phyloP scores from a whole-genome alignment of 92 coral and sea anemone species.

The Paragorgia papillata region DNA sequence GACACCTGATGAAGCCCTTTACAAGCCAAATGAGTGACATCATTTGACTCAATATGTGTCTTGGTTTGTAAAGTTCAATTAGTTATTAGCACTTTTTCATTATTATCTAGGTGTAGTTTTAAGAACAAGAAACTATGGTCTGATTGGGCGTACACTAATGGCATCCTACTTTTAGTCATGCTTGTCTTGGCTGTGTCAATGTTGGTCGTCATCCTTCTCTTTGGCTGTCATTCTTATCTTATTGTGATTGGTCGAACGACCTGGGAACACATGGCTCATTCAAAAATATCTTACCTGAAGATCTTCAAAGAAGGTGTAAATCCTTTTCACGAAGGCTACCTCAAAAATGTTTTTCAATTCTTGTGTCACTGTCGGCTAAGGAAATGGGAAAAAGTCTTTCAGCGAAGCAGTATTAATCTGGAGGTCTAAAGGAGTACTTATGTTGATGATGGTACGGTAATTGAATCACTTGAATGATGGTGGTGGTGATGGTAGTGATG shows the following conservation, averaged over 20 bases:
- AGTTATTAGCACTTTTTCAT: too few species aligned
- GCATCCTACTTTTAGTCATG: slow-evolving; percentile 71
- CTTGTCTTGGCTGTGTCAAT: slow-evolving; percentile 72
- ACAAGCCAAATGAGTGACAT: too few species aligned
- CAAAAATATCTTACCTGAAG: slow-evolving; percentile 92
- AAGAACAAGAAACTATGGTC: slow-evolving; percentile 83
- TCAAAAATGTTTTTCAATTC: slow-evolving; percentile 81
- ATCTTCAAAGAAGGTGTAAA: slow-evolving; percentile 90
- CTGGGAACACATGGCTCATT: slow-evolving; percentile 99
- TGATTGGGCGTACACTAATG: slow-evolving; percentile 87
- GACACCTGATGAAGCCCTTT: too few species aligned
- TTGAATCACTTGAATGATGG: too few species aligned
- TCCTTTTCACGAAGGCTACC: slow-evolving; percentile 94
- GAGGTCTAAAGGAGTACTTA: neutral
- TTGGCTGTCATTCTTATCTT: slow-evolving; percentile 89
- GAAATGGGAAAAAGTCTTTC: slow-evolving; percentile 74
- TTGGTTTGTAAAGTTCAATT: too few species aligned
- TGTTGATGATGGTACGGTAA: too few species aligned
- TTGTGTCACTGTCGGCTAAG: slow-evolving; percentile 87
- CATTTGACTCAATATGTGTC: too few species aligned
- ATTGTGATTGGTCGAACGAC: slow-evolving; percentile 96
- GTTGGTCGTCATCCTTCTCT: slow-evolving; percentile 75
- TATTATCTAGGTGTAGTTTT: slow-evolving; percentile 74
- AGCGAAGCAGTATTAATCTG: slow-evolving; percentile 36
- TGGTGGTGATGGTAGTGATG: too few species aligned